Evolutionary conservation across 2,797 vertebrate species (phyloP), one percentile per base, ranked within the genome.

Genomic region (Silurus aristotelis): DNA sequence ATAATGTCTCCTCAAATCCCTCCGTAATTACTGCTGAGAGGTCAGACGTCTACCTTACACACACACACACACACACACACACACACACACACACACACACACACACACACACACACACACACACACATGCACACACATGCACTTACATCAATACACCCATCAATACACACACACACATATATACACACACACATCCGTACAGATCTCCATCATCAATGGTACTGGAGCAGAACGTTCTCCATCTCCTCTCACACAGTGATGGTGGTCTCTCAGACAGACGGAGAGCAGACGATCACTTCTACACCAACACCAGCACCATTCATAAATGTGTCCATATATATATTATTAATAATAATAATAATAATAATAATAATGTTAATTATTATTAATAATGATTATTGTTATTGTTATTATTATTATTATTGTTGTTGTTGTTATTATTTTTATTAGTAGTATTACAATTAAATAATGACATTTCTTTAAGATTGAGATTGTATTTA

Each of bases 1-100:
- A 83, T 77, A 80, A 27, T 60, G 70, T 80, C 48, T 79, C 19
- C 27, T 80, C 71, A 73, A 82, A 70, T 20, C 72, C 83, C 64
- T 86, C 60, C 22, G 46, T 83, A 46, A 83, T 80, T 38, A 80
- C 38, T 27, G 22, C 22, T 73, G 56, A 27, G 67, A 56, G 78
- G 66, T 73, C 55, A 25, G 17, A 70, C 22, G 6, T 56, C 52
- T 58, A 76, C 46, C 2, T n/a, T 46, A 22, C 38, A 22, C 67
- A 9, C 67, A 70, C 67, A 68, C 2, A 66, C 5, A 68, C 13
- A 68, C 38, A 46, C 68, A 46, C 31, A 71, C 68, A 71, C 6
- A 71, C 68, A 43, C 14, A 48, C 46, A 71, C 70, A 72, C 70
- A 71, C 68, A 70, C 31, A 46, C 68, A 71, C 17, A 71, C 43